These are phyloP conservation scores for Thrips palmi DNA, from an alignment of 1,140 invertebrate genomes.

Conservation along the genomic window DNA sequence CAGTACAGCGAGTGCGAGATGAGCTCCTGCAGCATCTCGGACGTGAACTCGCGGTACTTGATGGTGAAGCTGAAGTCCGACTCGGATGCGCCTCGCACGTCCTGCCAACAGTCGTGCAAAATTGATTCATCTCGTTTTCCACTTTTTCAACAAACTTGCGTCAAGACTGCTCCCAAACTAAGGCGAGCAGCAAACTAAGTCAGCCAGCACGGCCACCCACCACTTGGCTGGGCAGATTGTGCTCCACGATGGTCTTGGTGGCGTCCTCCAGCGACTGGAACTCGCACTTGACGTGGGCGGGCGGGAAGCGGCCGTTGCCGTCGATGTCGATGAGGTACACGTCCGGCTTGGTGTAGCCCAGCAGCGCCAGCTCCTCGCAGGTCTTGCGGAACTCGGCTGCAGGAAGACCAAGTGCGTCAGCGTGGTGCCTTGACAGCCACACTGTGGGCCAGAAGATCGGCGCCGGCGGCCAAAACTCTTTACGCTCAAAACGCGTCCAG, in stretches of 20 bases:
- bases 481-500: too few species aligned
- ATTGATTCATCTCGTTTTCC: too few species aligned
- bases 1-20: slow-evolving; percentile 78
- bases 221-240: slow-evolving; percentile 78
- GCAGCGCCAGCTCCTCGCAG: slow-evolving; percentile 74
- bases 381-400: slow-evolving; percentile 67
- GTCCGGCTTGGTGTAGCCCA: slow-evolving; percentile 67
- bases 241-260: slow-evolving; percentile 79
- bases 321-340: slow-evolving; percentile 81
- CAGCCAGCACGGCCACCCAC: slow-evolving; percentile 17
- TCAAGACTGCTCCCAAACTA: too few species aligned
- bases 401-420: too few species aligned
- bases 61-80: slow-evolving; percentile 67
- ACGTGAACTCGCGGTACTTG: slow-evolving; percentile 72
- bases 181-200: neutral
- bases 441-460: too few species aligned
- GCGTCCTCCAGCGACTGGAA: slow-evolving; percentile 70
- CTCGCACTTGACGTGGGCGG: slow-evolving; percentile 76
- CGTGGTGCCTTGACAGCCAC: too few species aligned
- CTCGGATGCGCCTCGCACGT: slow-evolving; percentile 54
- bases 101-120: slow-evolving; percentile 23
- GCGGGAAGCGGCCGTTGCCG: slow-evolving; percentile 76
- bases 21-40: slow-evolving; percentile 74
- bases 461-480: too few species aligned
- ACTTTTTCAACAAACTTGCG: neutral